These are phyloP conservation scores for Phorcus lineatus DNA, from an alignment of 2,888 invertebrate species.

Conservation along the genomic window DNA sequence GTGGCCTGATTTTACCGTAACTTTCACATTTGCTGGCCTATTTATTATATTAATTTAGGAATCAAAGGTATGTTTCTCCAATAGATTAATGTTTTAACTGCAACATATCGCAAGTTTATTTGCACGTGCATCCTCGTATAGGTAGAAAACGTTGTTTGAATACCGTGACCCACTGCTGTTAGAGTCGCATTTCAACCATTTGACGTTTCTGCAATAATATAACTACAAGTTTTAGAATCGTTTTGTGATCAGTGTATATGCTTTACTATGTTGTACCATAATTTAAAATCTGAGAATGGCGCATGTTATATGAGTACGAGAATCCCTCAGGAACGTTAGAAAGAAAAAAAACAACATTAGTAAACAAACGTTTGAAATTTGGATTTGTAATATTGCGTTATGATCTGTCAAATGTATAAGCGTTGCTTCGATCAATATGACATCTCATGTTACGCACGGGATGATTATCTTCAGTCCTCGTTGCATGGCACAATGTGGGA, in stretches of 20 bases:
- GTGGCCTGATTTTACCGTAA: conserved; percentile 32
- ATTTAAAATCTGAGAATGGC: no score
- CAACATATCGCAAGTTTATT: neutral
- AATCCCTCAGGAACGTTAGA: no score
- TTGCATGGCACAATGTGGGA: no score
- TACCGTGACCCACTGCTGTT: conserved; percentile 4
- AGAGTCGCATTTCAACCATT: conserved; percentile 22
- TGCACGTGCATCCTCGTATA: conserved; percentile 15
- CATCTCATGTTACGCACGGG: no score
- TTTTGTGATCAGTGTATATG: no score
- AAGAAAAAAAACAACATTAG: neutral
- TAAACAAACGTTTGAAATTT: neutral
- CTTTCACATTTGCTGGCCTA: neutral
- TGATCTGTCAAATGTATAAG: conserved; percentile 2
- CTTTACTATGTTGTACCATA: no score
- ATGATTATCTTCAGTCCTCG: no score
- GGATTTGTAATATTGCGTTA: neutral
- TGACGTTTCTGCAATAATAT: conserved; percentile 20
- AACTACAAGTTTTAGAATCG: neutral
- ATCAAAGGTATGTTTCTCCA: conserved; percentile 23
- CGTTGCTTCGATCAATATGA: no score
- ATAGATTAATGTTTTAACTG: neutral
- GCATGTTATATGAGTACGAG: no score
- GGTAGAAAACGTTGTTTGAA: neutral
- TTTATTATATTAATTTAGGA: conserved; percentile 8